A percentile compares a stretch with the other conserved stretches of the same genome.
Conservation (phyloP, 2,113 vertebrate genomes). For the Pao palembangensis region DNA sequence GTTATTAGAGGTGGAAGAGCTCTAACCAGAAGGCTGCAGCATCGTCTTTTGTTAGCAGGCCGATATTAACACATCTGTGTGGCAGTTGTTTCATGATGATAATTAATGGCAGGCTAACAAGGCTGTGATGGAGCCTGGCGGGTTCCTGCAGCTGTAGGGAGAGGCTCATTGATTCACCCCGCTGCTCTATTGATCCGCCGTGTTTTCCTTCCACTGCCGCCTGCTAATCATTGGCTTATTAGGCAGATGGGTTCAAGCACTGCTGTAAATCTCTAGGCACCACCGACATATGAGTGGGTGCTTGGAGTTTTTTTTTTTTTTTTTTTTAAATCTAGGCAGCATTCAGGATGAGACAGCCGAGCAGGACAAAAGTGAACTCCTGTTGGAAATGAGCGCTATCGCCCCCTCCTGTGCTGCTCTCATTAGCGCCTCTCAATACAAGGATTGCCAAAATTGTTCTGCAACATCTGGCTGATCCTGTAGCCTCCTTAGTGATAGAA, state of each 20-base stretch:
- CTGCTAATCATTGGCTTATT: slow-evolving; percentile 64
- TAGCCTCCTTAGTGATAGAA: no score
- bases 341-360: neutral
- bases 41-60: no score
- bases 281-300: slow-evolving; percentile 28
- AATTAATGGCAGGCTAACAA: slow-evolving; percentile 44
- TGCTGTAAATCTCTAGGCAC: slow-evolving; percentile 29
- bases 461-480: no score
- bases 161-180: slow-evolving; percentile 63
- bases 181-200: slow-evolving; percentile 66
- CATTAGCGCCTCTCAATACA: slow-evolving; percentile 68
- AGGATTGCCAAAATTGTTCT: slow-evolving; percentile 63
- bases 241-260: slow-evolving; percentile 42
- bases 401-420: neutral
- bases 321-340: no score
- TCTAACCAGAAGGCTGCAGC: no score
- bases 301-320: neutral
- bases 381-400: neutral
- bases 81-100: slow-evolving; percentile 54
- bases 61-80: slow-evolving; percentile 66
- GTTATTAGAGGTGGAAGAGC: no score
- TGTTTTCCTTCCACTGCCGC: slow-evolving; percentile 61
- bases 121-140: slow-evolving; percentile 43
- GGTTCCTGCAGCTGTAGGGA: slow-evolving; percentile 35
- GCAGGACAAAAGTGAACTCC: neutral